Conservation (phyloP, 2,113 vertebrate species). For the Solea senegalensis region DNA sequence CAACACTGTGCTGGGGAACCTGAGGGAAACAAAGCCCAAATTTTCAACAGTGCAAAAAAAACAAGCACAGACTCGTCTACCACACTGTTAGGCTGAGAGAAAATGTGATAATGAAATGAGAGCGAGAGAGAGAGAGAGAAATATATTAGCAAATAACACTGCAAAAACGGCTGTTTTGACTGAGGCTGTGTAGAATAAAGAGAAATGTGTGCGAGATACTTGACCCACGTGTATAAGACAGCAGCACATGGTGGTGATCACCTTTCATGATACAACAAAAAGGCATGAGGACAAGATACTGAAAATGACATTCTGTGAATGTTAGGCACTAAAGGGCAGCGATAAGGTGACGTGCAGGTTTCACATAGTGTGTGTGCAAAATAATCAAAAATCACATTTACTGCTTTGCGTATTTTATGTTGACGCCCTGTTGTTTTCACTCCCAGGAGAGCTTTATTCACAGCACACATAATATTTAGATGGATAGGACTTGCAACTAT, state of each 20-base stretch:
- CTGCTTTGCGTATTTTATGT: conserved; percentile 26
- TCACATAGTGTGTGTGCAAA: background rate
- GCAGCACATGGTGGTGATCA: conserved; percentile 1
- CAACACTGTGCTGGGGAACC: conserved; percentile 54
- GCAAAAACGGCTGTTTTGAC: conserved; percentile 1
- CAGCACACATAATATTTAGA: background rate
- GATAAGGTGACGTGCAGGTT: conserved; percentile 7
- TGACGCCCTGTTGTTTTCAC: background rate
- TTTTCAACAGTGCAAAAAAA: conserved; percentile 48
- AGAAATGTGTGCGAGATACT: background rate
- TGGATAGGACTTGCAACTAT: background rate
- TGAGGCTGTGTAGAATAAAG: too few species aligned
- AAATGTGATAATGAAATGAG: conserved; percentile 7
- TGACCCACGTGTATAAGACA: conserved; percentile 2
- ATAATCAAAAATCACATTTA: conserved; percentile 27
- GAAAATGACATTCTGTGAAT: conserved; percentile 25
- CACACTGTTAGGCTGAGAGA: background rate
- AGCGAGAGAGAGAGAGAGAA: background rate
- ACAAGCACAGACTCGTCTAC: background rate
- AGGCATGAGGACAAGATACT: background rate
- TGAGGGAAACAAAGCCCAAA: conserved; percentile 32
- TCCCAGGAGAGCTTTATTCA: background rate
- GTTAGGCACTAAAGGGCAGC: conserved; percentile 17
- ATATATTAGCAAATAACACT: background rate
- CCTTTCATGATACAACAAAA: conserved; percentile 2